Conservation (phyloP, 2,797 vertebrate species). For the Thamnophis elegans region DNA sequence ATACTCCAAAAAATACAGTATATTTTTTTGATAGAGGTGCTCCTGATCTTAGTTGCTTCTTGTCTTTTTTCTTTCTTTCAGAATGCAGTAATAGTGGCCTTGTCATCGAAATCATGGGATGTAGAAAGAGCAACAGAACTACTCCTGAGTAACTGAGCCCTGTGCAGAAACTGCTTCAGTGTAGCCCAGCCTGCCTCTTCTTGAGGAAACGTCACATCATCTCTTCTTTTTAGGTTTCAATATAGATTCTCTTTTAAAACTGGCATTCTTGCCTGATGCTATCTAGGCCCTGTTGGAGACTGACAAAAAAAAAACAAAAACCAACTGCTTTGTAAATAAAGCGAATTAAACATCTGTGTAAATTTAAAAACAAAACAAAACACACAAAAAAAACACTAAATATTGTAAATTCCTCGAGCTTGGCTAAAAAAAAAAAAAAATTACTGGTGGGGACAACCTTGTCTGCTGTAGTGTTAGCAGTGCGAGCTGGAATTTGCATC, state of each 20-base stretch:
- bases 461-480: slow-evolving; percentile 76
- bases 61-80: slow-evolving; percentile 63
- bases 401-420: slow-evolving; percentile 86
- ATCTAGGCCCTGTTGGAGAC: slow-evolving; percentile 82
- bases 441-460: slow-evolving; percentile 64
- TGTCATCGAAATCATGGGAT: slow-evolving; percentile 99
- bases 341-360: slow-evolving; percentile 95
- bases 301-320: slow-evolving; percentile 67
- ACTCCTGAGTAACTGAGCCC: slow-evolving; percentile 94
- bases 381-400: slow-evolving; percentile 60
- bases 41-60: slow-evolving; percentile 28
- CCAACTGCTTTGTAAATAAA: slow-evolving; percentile 92
- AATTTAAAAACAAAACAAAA: slow-evolving; percentile 78
- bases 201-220: slow-evolving; percentile 78
- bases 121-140: slow-evolving; percentile 98
- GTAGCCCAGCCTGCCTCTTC: slow-evolving; percentile 74
- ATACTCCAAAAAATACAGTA: too few species aligned
- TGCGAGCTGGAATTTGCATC: slow-evolving; percentile 77
- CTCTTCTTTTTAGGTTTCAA: slow-evolving; percentile 83
- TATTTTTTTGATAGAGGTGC: neutral
- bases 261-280: slow-evolving; percentile 79
- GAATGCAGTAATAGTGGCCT: slow-evolving; percentile 99
- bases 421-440: slow-evolving; percentile 75
- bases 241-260: slow-evolving; percentile 88
- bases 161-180: slow-evolving; percentile 68